Evolutionary conservation across 2,797 vertebrate genomes (phyloP).

Genomic region (Scolopax rusticola): DNA sequence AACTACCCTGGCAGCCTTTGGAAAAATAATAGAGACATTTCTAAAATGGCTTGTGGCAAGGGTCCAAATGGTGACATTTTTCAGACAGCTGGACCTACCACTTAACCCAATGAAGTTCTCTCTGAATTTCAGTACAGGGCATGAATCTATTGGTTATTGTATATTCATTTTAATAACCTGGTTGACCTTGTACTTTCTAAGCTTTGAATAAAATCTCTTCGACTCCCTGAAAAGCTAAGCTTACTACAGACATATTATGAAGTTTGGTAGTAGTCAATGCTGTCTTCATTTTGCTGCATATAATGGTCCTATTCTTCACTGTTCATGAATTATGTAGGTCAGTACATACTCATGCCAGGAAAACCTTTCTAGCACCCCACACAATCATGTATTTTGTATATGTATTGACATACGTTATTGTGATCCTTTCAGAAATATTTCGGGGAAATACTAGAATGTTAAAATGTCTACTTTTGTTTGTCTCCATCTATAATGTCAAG

Average conservation of each 20-base stretch:
- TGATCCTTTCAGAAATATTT: constrained; percentile 37
- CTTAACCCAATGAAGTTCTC: constrained; percentile 9
- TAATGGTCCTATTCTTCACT: constrained; percentile 38
- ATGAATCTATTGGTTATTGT: constrained; percentile 11
- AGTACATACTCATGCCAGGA: background rate
- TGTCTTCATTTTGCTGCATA: constrained; percentile 27
- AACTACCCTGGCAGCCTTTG: background rate
- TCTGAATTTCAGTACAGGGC: background rate
- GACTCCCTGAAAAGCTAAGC: constrained; percentile 20
- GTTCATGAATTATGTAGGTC: constrained; percentile 66
- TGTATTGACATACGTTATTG: background rate
- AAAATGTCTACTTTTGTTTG: background rate
- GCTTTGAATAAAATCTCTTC: constrained; percentile 38
- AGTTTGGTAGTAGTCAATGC: constrained; percentile 39
- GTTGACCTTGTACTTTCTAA: constrained; percentile 27
- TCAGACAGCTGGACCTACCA: constrained; percentile 24
- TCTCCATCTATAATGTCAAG: background rate
- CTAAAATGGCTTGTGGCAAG: constrained; percentile 32
- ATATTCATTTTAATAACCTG: constrained; percentile 41
- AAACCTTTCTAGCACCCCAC: constrained; percentile 45
- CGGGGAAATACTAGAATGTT: background rate
- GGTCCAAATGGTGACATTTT: constrained; percentile 25
- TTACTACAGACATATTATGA: background rate
- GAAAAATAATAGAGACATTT: constrained; percentile 26
- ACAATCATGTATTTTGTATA: constrained; percentile 44